Conservation (phyloP, 2,113 vertebrate genomes). For the Catharus minimus region DNA sequence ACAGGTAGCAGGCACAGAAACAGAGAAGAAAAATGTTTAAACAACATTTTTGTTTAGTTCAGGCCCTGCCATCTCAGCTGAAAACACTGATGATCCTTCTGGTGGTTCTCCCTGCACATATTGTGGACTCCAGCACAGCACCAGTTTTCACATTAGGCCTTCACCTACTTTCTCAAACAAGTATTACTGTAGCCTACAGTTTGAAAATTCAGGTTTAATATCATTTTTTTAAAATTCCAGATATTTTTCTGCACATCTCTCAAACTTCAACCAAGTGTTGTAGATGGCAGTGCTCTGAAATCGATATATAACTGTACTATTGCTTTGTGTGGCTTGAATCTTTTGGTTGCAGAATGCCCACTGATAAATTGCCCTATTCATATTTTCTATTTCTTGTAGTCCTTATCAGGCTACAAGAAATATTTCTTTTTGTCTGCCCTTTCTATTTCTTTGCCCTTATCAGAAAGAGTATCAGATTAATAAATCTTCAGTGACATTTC, state of each 20-base stretch:
- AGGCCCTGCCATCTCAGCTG: not conserved
- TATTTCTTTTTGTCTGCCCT: constrained; percentile 27
- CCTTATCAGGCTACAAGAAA: constrained; percentile 38
- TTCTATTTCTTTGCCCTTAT: constrained; percentile 62
- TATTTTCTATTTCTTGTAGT: constrained; percentile 35
- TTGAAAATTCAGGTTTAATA: not conserved
- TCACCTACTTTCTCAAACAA: not conserved
- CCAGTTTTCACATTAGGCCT: not conserved
- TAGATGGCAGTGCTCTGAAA: not conserved
- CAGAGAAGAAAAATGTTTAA: not conserved
- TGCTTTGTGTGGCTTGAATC: not conserved
- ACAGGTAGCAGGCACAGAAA: not conserved
- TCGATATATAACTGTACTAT: not conserved
- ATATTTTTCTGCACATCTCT: not conserved
- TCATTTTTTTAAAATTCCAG: not conserved
- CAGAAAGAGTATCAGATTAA: constrained; percentile 60
- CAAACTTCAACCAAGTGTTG: not conserved
- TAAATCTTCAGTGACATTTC: constrained; percentile 70
- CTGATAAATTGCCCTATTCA: constrained; percentile 49
- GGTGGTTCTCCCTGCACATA: not conserved
- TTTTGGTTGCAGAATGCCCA: not conserved
- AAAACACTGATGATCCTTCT: not conserved
- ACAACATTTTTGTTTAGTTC: not conserved
- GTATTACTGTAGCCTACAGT: not conserved
- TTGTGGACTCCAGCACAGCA: not conserved